Evolutionary conservation across 2,113 vertebrate species (phyloP).

Genomic region (Scolopax mira): DNA sequence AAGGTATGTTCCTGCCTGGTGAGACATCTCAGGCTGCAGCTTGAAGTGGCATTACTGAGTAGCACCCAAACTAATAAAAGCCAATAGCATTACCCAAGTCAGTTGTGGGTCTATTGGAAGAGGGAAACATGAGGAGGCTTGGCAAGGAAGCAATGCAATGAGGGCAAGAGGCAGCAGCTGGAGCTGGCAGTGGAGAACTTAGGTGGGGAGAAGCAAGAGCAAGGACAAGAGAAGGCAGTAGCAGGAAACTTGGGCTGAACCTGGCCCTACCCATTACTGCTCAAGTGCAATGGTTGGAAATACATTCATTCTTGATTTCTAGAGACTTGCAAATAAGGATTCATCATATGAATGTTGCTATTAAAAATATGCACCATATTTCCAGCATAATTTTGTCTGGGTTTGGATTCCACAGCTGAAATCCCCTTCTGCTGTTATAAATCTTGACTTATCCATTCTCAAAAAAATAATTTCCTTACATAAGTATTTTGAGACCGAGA

Average conservation of each 20-base stretch:
- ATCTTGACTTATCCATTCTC: neutral
- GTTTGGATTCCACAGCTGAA: neutral
- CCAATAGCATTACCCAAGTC: neutral
- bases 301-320: neutral
- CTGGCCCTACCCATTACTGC: neutral
- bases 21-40: fast-evolving
- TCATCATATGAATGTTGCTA: neutral
- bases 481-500: slow-evolving; percentile 5
- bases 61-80: neutral
- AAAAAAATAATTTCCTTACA: neutral
- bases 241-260: neutral
- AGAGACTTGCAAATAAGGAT: neutral
- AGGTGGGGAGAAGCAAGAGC: neutral
- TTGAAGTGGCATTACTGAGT: neutral
- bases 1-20: neutral
- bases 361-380: neutral
- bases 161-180: neutral
- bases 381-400: neutral
- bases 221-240: neutral
- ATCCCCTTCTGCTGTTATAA: neutral
- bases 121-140: neutral
- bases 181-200: neutral
- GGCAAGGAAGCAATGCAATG: neutral
- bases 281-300: neutral
- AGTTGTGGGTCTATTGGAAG: neutral